phyloP scores from a whole-genome alignment of 2,888 invertebrate species.

The Trissolcus brochymenae region DNA sequence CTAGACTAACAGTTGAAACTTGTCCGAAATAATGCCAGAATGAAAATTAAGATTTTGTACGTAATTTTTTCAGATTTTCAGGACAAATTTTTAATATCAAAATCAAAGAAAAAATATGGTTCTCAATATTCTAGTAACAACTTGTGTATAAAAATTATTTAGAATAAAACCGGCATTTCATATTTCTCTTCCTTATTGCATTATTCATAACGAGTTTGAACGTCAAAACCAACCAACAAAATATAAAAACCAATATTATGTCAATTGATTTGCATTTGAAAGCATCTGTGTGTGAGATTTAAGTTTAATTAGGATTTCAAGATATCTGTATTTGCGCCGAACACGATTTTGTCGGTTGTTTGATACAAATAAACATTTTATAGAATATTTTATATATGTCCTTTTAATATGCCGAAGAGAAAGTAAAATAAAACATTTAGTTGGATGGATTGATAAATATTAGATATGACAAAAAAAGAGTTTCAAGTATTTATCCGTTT shows the following conservation, averaged over 20 bases:
- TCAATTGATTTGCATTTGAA: slow-evolving; percentile 12
- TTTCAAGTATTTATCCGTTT: too few species aligned
- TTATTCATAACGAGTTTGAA: slow-evolving; percentile 3
- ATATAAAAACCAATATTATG: neutral
- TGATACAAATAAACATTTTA: neutral
- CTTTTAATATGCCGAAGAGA: neutral
- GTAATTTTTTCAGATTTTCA: neutral
- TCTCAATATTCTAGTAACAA: too few species aligned
- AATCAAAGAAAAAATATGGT: too few species aligned
- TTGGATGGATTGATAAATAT: too few species aligned
- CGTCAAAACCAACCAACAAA: neutral
- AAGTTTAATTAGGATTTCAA: neutral
- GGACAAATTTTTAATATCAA: too few species aligned
- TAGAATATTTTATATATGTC: neutral
- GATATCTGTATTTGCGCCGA: neutral
- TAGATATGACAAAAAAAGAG: too few species aligned
- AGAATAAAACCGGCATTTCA: neutral
- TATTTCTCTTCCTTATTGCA: slow-evolving; percentile 3
- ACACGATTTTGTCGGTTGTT: neutral
- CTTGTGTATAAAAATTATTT: too few species aligned
- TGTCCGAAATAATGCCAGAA: neutral
- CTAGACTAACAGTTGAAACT: slow-evolving; percentile 13
- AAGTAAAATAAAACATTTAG: neutral
- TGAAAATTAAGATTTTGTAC: neutral
- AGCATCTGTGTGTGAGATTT: neutral